Evolutionary conservation across 2,113 vertebrate species (phyloP).

Genomic region (Rissa tridactyla): DNA sequence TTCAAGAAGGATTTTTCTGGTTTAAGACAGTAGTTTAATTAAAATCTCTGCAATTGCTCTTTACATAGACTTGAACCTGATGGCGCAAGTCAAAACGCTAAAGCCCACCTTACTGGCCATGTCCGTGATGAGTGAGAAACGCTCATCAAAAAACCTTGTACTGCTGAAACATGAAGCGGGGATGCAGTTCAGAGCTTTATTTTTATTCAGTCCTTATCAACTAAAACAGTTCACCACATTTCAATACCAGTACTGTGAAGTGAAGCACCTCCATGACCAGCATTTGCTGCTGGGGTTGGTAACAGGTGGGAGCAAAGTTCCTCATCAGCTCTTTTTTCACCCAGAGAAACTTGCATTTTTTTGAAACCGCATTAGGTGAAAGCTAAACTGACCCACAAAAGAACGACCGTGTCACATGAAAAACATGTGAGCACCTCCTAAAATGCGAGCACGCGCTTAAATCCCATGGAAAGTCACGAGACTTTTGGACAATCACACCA

Average conservation of each 20-base stretch:
- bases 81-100: background rate
- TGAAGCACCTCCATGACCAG: background rate
- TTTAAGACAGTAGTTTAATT: background rate
- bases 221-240: background rate
- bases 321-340: background rate
- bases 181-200: background rate
- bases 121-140: background rate
- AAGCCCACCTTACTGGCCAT: accelerated
- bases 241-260: background rate
- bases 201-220: background rate
- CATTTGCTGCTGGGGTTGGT: background rate
- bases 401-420: background rate
- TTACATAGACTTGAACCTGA: background rate
- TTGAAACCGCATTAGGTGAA: background rate
- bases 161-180: accelerated
- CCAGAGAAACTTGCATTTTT: background rate
- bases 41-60: background rate
- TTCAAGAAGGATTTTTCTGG: background rate
- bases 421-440: background rate
- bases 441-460: background rate
- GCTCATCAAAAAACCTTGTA: accelerated
- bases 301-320: background rate
- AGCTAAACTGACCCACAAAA: background rate
- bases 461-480: background rate
- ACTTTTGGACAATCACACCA: background rate